Percentiles rank a stretch among this genome's conserved stretches.
phyloP scores from a whole-genome alignment of 2,797 vertebrate genomes.

The Etheostoma nigrum region DNA sequence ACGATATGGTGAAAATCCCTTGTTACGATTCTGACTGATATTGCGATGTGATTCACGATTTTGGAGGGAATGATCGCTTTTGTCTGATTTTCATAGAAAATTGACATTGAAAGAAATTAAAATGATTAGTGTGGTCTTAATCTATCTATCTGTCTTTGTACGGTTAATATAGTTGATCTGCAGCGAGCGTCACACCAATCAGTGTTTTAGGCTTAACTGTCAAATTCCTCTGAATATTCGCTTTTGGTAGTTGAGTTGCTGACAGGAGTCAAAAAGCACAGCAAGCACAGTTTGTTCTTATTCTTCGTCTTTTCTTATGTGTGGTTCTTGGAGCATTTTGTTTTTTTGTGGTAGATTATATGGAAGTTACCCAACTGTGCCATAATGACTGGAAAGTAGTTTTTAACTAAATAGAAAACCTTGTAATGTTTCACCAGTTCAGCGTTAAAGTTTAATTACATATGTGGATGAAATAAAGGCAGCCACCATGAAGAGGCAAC shows the following conservation, averaged over 20 bases:
- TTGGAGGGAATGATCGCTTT: too few relatives aligned
- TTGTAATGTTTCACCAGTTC: constrained; percentile 43
- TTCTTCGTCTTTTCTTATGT: constrained; percentile 42
- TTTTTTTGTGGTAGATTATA: constrained; percentile 47
- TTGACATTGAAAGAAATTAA: too few relatives aligned
- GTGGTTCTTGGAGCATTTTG: constrained; percentile 16
- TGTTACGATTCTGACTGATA: too few relatives aligned
- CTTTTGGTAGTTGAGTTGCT: constrained; percentile 27
- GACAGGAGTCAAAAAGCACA: constrained; percentile 28
- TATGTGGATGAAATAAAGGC: constrained; percentile 54
- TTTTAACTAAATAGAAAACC: constrained; percentile 44
- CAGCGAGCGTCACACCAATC: constrained; percentile 20
- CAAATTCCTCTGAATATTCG: constrained; percentile 33
- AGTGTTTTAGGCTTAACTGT: constrained; percentile 23
- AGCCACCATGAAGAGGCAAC: constrained; percentile 44
- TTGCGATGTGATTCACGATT: too few relatives aligned
- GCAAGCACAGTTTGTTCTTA: constrained; percentile 26
- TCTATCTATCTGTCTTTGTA: constrained; percentile 3
- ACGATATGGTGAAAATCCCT: too few relatives aligned
- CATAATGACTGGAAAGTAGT: constrained; percentile 45
- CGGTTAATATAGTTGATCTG: constrained; percentile 29
- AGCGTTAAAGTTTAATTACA: constrained; percentile 64
- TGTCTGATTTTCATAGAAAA: too few relatives aligned
- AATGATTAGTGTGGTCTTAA: too few relatives aligned
- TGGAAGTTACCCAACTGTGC: constrained; percentile 33